phyloP scores from a whole-genome alignment of 2,797 vertebrate genomes.

The Hephaestus fuliginosus region DNA sequence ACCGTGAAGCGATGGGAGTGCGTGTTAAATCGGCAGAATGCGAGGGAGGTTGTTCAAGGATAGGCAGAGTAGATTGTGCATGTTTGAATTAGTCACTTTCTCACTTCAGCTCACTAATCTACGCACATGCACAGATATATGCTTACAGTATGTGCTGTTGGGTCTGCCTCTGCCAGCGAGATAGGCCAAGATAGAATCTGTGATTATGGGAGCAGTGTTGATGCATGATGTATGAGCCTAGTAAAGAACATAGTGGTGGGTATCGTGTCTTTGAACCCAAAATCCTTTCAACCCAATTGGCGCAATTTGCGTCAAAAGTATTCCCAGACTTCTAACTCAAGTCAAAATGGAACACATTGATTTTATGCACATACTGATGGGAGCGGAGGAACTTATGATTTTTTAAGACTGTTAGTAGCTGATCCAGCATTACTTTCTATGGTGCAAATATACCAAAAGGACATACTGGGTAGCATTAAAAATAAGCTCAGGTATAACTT shows the following conservation, averaged over 20 bases:
- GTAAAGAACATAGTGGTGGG: constrained; percentile 23
- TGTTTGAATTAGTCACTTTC: constrained; percentile 45
- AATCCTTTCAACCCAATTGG: constrained; percentile 44
- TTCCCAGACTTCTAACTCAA: constrained; percentile 20
- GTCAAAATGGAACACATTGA: constrained; percentile 11
- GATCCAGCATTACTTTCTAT: not conserved
- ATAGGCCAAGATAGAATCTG: constrained; percentile 34
- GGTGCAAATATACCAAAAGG: not conserved
- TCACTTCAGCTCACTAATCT: constrained; percentile 29
- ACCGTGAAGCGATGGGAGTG: constrained; percentile 45
- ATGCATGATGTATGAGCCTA: constrained; percentile 47
- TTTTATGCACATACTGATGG: not conserved
- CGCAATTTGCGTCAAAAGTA: constrained; percentile 33
- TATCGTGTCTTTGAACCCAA: constrained; percentile 39
- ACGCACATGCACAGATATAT: constrained; percentile 31
- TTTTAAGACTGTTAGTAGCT: not conserved
- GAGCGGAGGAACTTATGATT: not conserved
- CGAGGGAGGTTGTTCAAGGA: constrained; percentile 48
- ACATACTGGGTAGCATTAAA: not conserved
- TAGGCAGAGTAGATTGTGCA: constrained; percentile 7
- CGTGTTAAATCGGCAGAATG: constrained; percentile 65
- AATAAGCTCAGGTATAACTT: not conserved
- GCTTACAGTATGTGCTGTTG: constrained; percentile 14
- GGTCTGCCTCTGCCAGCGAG: constrained; percentile 25
- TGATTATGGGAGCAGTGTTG: constrained; percentile 41